phyloP scores from a whole-genome alignment of 2,888 invertebrate species.

The Melipona beecheii region DNA sequence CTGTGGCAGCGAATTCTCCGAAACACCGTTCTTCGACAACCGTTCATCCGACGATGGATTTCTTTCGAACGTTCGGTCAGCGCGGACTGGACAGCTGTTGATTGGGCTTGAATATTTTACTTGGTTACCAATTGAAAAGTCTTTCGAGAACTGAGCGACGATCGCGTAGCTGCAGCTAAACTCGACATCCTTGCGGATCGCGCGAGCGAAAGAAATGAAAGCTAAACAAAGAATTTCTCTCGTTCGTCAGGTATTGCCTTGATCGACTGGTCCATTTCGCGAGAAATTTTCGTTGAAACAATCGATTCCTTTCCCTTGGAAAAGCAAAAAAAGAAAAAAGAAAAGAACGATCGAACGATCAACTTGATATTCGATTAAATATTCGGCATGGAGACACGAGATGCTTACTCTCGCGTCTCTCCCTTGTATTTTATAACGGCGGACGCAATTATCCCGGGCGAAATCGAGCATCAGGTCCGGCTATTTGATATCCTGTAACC shows the following conservation, averaged over 20 bases:
- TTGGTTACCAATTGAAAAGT: neutral
- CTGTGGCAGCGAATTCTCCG: neutral
- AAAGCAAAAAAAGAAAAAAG: no score
- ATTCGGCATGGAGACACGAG: neutral
- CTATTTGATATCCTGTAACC: conserved; percentile 28
- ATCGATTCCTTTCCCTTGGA: neutral
- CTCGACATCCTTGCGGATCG: no score
- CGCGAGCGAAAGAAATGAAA: no score
- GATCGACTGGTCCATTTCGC: no score
- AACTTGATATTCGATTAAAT: neutral
- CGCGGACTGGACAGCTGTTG: neutral
- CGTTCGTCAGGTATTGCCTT: no score
- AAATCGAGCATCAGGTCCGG: conserved; percentile 24
- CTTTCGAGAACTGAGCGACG: neutral
- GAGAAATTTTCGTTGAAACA: neutral
- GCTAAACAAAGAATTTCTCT: no score
- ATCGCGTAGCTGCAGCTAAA: no score
- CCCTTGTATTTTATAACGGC: neutral
- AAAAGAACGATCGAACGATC: neutral
- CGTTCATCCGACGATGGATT: neutral
- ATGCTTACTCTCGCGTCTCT: neutral
- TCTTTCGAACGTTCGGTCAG: neutral
- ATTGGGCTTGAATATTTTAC: neutral
- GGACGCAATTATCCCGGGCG: neutral
- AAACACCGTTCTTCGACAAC: neutral